These are phyloP conservation scores for Sebastes nivosus DNA, from an alignment of 2,797 vertebrate species.

Conservation along the genomic window DNA sequence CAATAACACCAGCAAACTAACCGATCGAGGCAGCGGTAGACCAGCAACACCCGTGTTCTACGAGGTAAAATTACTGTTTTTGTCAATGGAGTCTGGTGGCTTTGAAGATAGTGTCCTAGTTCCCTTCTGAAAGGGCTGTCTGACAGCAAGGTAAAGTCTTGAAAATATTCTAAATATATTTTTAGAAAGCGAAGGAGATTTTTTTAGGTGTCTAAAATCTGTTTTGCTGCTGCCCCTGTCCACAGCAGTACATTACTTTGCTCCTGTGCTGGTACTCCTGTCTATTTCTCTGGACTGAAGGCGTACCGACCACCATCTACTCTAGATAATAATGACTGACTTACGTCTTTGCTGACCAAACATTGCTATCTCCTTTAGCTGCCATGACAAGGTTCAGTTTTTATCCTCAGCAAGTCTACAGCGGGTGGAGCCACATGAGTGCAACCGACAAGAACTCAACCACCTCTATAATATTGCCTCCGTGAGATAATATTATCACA, in stretches of 20 bases:
- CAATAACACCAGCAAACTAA: too few species aligned
- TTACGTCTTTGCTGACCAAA: not conserved
- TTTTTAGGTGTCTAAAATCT: not conserved
- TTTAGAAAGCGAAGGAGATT: too few species aligned
- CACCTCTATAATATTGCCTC: not conserved
- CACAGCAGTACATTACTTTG: too few species aligned
- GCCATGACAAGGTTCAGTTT: not conserved
- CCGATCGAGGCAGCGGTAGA: too few species aligned
- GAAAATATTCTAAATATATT: too few species aligned
- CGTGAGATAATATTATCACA: not conserved
- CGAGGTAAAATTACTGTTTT: too few species aligned
- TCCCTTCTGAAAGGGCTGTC: too few species aligned
- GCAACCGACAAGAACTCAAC: not conserved
- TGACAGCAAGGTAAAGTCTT: not conserved
- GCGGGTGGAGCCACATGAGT: not conserved
- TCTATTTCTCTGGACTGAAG: accelerated
- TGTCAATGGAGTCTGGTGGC: not conserved
- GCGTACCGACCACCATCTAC: too few species aligned
- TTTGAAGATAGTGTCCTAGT: too few species aligned
- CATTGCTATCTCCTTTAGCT: not conserved
- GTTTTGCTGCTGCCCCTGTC: not conserved
- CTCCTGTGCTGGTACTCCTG: too few species aligned
- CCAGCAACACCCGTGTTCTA: too few species aligned
- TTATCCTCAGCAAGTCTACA: not conserved
- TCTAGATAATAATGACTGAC: not conserved